A percentile compares a stretch with the other conserved stretches of the same genome.
Conservation (phyloP, 1,140 invertebrate genomes). For the Limonius californicus region DNA sequence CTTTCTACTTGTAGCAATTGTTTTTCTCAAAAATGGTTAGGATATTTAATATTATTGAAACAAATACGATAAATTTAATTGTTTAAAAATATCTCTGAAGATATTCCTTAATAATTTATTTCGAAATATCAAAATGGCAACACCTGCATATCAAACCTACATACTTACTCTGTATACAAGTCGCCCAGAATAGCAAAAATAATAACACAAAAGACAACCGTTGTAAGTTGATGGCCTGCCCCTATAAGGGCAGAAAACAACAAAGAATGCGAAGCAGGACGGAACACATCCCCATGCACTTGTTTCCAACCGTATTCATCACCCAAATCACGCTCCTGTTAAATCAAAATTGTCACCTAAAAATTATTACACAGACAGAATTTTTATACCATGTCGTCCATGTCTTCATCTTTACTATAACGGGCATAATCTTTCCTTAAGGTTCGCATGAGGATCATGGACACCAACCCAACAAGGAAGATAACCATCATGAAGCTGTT, state of each 20-base stretch:
- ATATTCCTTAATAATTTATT: no score
- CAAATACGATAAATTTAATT: no score
- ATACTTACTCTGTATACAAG: constrained; percentile 91
- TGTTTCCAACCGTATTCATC: constrained; percentile 99
- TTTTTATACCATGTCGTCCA: constrained; percentile 97
- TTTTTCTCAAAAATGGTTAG: no score
- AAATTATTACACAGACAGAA: no score
- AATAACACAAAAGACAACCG: constrained; percentile 90
- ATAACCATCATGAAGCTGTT: constrained; percentile 99
- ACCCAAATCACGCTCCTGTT: constrained; percentile 87
- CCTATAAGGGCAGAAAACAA: constrained; percentile 94
- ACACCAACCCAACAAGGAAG: constrained; percentile 96
- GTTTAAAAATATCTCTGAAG: no score
- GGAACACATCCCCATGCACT: constrained; percentile 98
- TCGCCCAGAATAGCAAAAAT: constrained; percentile 96
- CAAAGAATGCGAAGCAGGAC: constrained; percentile 85
- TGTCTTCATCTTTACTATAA: constrained; percentile 96
- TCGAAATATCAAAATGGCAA: no score
- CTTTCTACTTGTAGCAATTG: no score
- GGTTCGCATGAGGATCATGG: constrained; percentile 99
- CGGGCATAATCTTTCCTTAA: constrained; percentile 97
- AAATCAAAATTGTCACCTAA: no score
- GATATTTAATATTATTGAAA: no score
- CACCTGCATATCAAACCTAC: no score
- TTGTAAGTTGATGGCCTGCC: constrained; percentile 90